Conservation (phyloP, 2,888 invertebrate species). For the Lasioglossum marginatum region DNA sequence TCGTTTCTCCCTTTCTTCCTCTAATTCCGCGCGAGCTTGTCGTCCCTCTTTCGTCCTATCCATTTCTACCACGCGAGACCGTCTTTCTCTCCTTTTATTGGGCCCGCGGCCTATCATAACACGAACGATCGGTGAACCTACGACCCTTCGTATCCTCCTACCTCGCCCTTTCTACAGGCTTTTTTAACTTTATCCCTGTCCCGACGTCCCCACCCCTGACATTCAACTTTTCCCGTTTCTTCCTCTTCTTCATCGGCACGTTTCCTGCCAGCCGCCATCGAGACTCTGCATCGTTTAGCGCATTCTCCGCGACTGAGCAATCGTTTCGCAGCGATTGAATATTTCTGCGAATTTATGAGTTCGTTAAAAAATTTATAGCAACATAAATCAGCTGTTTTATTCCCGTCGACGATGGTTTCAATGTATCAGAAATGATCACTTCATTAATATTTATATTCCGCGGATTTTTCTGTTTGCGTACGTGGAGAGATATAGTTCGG, state of each 20-base stretch:
- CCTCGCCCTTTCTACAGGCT: conserved; percentile 24
- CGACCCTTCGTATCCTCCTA: conserved; percentile 70
- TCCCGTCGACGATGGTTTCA: background rate
- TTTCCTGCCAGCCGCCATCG: conserved; percentile 19
- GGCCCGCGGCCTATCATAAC: conserved; percentile 74
- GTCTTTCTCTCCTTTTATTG: conserved; percentile 67
- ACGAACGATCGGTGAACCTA: conserved; percentile 75
- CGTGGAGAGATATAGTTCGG: background rate
- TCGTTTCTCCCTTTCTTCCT: conserved; percentile 1
- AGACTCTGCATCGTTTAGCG: background rate
- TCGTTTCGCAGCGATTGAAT: background rate
- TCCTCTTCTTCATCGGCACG: conserved; percentile 45
- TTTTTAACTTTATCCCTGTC: conserved; percentile 27
- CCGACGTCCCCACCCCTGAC: background rate
- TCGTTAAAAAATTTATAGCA: background rate
- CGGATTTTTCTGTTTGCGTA: background rate
- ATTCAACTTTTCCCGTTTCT: conserved; percentile 44
- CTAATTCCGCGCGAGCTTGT: conserved; percentile 33
- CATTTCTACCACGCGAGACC: background rate
- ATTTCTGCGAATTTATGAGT: background rate
- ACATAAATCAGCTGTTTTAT: background rate
- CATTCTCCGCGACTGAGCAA: background rate
- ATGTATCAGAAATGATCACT: conserved; percentile 6
- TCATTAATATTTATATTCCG: background rate
- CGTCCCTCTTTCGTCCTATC: conserved; percentile 6